Conservation (phyloP, 1,140 invertebrate species). For the Aphelenchoides fujianensis region DNA sequence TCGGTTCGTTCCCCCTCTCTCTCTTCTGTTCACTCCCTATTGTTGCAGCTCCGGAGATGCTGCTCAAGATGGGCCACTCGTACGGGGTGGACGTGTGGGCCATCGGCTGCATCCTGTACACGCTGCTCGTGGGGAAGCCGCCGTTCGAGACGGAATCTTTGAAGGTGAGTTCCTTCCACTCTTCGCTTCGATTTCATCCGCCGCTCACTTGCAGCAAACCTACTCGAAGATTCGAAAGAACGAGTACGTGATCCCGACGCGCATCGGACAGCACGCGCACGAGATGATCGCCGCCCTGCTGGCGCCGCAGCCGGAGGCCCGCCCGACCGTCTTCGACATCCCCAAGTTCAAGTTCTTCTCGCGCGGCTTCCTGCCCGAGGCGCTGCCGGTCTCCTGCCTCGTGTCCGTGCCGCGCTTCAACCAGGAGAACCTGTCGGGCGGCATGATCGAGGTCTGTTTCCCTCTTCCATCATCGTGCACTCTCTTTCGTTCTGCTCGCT, state of each 20-base stretch:
- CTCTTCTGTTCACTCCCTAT: neutral
- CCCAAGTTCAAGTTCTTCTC: constrained; percentile 73
- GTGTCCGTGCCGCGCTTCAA: constrained; percentile 12
- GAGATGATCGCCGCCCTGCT: constrained; percentile 79
- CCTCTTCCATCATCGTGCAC: too few relatives aligned
- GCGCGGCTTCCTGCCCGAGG: constrained; percentile 55
- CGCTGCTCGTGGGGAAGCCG: constrained; percentile 84
- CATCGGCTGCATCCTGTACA: constrained; percentile 74
- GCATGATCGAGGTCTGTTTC: too few relatives aligned
- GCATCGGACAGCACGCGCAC: constrained; percentile 71
- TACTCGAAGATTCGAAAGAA: constrained; percentile 85
- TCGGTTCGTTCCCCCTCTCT: constrained; percentile 65
- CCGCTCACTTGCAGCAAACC: constrained; percentile 9
- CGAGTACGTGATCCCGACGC: constrained; percentile 78
- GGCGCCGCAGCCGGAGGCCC: constrained; percentile 73
- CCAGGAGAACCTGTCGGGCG: too few relatives aligned
- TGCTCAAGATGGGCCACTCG: constrained; percentile 87
- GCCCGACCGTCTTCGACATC: constrained; percentile 71
- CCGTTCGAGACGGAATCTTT: constrained; percentile 87
- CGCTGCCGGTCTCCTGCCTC: constrained; percentile 23
- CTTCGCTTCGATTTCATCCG: neutral
- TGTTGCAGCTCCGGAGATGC: constrained; percentile 75
- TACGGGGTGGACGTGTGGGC: constrained; percentile 97
- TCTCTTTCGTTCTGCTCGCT: too few relatives aligned
- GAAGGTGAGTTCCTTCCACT: constrained; percentile 11